Conservation (phyloP, 2,888 invertebrate species). For the Acleris literana region DNA sequence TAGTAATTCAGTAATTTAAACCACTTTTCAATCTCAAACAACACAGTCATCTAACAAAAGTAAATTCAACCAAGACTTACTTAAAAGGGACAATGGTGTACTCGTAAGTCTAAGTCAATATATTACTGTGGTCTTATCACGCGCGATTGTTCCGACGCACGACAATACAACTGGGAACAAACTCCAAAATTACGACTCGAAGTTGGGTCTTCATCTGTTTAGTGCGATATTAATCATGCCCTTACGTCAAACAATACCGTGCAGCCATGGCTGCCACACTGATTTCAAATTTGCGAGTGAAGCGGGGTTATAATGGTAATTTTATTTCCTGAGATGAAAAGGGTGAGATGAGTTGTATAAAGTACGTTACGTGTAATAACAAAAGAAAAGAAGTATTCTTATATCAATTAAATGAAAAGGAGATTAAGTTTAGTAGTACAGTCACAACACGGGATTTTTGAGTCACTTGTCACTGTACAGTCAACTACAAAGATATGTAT, state of each 20-base stretch:
- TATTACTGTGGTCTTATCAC: slow-evolving; percentile 32
- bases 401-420: too few relatives aligned
- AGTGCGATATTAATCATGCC: slow-evolving; percentile 41
- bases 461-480: too few relatives aligned
- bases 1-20: too few relatives aligned
- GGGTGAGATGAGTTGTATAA: too few relatives aligned
- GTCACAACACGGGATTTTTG: too few relatives aligned
- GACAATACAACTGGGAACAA: slow-evolving; percentile 27
- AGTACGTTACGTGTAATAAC: too few relatives aligned
- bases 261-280: slow-evolving; percentile 6
- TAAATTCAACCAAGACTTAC: slow-evolving; percentile 19
- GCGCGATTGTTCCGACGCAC: slow-evolving; percentile 19
- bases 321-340: too few relatives aligned
- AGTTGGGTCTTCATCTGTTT: slow-evolving; percentile 36
- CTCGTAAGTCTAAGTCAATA: slow-evolving; percentile 23
- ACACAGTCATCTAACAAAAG: slow-evolving; percentile 21
- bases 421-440: too few relatives aligned
- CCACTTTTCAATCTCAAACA: slow-evolving; percentile 9
- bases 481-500: too few relatives aligned
- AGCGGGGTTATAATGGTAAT: too few relatives aligned
- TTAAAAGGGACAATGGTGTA: slow-evolving; percentile 29
- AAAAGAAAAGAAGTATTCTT: too few relatives aligned
- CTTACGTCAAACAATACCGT: slow-evolving; percentile 36
- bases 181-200: slow-evolving; percentile 20
- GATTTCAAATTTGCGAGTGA: background rate